Evolutionary conservation across 1,140 invertebrate species (phyloP), one percentile per base, ranked within the genome.

Genomic region (Tetramorium alpestre): DNA sequence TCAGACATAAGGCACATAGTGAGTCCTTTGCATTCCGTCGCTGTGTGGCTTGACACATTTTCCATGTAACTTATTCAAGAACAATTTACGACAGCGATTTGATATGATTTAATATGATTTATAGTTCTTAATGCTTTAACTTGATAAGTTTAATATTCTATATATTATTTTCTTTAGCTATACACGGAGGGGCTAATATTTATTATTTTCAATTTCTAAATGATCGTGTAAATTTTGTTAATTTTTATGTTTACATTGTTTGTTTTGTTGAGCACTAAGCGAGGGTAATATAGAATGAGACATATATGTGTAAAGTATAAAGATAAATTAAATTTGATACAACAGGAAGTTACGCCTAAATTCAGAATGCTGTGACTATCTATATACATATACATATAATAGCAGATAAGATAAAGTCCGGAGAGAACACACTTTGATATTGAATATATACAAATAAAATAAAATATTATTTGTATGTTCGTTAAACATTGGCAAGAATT

Each of bases 371-470:
- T 28, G 56, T 5, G 56, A 77, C 16, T 77, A 47, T 77, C 75
- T 41, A 44, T 60, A 76, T 25, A 58, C 22, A 76, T 60, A 62
- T 51, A 56, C 5, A 60, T 60, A 62, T 62, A 77, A 64, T 44
- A 60, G 33, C 7, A 75, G 75, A 77, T 77, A 60, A 64, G 75
- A 64, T 77, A 77, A 64, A 25, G 22, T 0, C 11, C 33, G 41
- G 28, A 54, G 49, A n/a, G 41, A 64, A 64, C 16, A 44, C 18
- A n/a, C 13, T 47, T n/a, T 11, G 10, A 77, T 47, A 28, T 60
- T 60, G 38, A 77, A 77, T 62, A 60, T 60, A 25, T 28, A 77
- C 22, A 73, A 38, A 41, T 75, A 25, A 73, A 73, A 73, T 73
- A 58, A 56, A 70, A 33, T 69, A 69, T 51, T 58, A n/a, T 41